These are phyloP conservation scores for Chaetops frenatus DNA, from an alignment of 2,113 vertebrate species.

Conservation along the genomic window DNA sequence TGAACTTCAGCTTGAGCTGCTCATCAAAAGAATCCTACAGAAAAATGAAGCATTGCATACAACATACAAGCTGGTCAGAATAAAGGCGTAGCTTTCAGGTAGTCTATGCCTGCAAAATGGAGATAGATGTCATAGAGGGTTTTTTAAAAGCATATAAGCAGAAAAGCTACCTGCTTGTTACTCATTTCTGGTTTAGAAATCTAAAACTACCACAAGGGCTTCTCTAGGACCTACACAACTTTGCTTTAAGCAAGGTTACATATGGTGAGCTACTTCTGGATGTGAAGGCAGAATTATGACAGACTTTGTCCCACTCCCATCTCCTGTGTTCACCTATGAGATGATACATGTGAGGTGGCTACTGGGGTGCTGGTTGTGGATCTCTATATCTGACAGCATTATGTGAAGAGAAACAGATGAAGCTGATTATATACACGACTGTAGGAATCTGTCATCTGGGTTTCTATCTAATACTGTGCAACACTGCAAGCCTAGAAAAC, in stretches of 20 bases:
- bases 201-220: background rate
- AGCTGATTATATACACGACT: too few species aligned
- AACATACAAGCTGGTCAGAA: background rate
- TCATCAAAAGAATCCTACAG: background rate
- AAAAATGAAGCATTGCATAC: background rate
- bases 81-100: background rate
- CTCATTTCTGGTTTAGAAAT: background rate
- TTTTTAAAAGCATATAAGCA: background rate
- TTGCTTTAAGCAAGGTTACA: background rate
- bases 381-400: background rate
- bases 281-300: background rate
- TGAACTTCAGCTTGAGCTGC: background rate
- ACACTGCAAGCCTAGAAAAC: background rate
- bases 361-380: background rate
- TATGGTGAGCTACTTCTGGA: background rate
- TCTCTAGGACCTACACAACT: background rate
- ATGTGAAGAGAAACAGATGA: background rate
- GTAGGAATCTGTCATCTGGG: background rate
- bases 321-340: background rate
- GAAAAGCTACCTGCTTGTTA: background rate
- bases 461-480: background rate
- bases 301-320: background rate
- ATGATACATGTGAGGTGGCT: background rate
- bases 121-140: background rate
- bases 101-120: background rate